Conservation (phyloP, 2,113 vertebrate species). For the Dascyllus trimaculatus region DNA sequence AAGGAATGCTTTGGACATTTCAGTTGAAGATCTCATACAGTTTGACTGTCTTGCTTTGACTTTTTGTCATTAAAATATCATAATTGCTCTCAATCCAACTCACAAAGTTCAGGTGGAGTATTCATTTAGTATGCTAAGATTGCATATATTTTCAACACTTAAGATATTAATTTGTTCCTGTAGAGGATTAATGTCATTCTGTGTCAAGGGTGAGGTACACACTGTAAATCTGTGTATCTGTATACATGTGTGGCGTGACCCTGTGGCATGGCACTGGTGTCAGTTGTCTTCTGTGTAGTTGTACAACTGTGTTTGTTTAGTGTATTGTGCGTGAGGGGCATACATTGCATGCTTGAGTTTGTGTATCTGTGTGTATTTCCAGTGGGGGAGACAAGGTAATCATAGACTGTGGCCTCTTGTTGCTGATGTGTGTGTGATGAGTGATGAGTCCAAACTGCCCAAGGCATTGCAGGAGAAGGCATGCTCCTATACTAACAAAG, state of each 20-base stretch:
- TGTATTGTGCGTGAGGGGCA: conserved; percentile 10
- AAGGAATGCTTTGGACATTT: background rate
- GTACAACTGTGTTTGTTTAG: conserved; percentile 7
- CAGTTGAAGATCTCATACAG: background rate
- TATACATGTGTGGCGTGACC: background rate
- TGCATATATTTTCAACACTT: background rate
- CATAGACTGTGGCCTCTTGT: conserved; percentile 18
- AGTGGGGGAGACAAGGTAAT: conserved; percentile 17
- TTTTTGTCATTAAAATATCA: too few species aligned
- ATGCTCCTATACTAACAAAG: conserved; percentile 42
- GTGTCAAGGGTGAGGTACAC: background rate
- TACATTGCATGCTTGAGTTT: conserved; percentile 5
- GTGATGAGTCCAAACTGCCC: conserved; percentile 43
- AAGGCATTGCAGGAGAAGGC: conserved; percentile 43
- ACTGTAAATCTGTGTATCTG: conserved; percentile 6
- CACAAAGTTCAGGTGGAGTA: background rate
- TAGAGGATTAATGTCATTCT: conserved; percentile 13
- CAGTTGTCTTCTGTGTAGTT: conserved; percentile 19
- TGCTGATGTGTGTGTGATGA: conserved; percentile 24
- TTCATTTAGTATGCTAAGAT: background rate
- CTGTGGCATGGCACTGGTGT: conserved; percentile 1
- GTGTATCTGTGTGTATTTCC: conserved; percentile 17
- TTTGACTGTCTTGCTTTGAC: too few species aligned
- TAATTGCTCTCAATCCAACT: background rate
- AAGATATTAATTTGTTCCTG: background rate